Percentiles rank a stretch among this genome's conserved stretches.
Evolutionary conservation across 2,888 invertebrate species (phyloP).

Genomic region (Rhagophthalmus giganteus): DNA sequence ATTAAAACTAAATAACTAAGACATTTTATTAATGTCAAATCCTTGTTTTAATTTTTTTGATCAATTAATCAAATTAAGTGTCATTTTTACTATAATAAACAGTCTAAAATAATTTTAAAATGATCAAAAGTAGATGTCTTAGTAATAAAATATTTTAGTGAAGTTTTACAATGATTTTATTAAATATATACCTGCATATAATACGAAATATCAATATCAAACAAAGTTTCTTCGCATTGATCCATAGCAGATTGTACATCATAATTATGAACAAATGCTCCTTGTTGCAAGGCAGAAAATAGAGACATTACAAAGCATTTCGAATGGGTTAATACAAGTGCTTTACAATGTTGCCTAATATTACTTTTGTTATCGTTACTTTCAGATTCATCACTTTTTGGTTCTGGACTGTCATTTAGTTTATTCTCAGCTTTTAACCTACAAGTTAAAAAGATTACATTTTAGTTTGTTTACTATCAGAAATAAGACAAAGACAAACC

Average conservation of each 20-base stretch:
- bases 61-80: too few relatives aligned
- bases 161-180: background rate
- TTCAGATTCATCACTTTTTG: constrained; percentile 57
- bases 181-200: constrained; percentile 60
- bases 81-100: too few relatives aligned
- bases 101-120: too few relatives aligned
- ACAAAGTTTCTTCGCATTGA: constrained; percentile 68
- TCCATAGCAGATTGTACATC: constrained; percentile 72
- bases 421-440: constrained; percentile 53
- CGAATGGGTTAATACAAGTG: constrained; percentile 62
- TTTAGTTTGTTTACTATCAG: too few relatives aligned
- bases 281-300: constrained; percentile 64
- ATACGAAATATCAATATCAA: constrained; percentile 71
- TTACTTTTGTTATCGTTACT: constrained; percentile 36
- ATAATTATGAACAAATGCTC: constrained; percentile 60
- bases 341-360: constrained; percentile 62
- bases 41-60: too few relatives aligned
- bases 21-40: too few relatives aligned
- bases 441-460: constrained; percentile 5
- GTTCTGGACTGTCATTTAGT: constrained; percentile 55
- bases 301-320: constrained; percentile 66
- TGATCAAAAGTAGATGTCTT: background rate
- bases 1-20: too few relatives aligned
- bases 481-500: constrained; percentile 34
- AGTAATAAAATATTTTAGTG: background rate